Evolutionary conservation across 2,113 vertebrate genomes (phyloP), one percentile per base, ranked within the genome.

Genomic region (Melanerpes aurifrons): DNA sequence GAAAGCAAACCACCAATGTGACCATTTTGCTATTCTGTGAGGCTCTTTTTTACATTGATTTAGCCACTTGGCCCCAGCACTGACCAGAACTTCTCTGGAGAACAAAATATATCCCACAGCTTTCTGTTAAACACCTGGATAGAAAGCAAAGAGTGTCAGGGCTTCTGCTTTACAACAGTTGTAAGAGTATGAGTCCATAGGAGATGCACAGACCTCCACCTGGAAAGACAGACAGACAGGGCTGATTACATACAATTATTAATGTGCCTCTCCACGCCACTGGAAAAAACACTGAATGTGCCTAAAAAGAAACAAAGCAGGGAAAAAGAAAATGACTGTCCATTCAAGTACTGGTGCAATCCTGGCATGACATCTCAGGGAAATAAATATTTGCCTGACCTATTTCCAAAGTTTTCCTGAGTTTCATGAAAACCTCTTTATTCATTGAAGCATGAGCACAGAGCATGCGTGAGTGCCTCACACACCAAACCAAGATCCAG

Each of bases 341-440:
- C 29, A 50, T 74, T 80, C 25, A 74, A 78, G 61, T 63, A 58
- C 86, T 81, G 58, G 53, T 87, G 69, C 29, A 86, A 86, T 48
- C 53, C 24, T 86, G 43, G 25, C 32, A 50, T 35, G 35, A 89
- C 95, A 94, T 91, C 75, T 91, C 43, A 68, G 53, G 64, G 82
- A 80, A 87, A 92, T 73, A 87, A 95, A 37, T 89, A 93, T 87
- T 91, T 93, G 82, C 43, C 70, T 85, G 85, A 91, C 79, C 77
- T 84, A 57, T 71, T 95, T 91, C 61, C 40, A 67, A 75, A 73
- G 67, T 59, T 90, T 81, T 59, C 75, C 12, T 29, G 77, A 90
- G 59, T 74, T 78, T 57, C 84, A 63, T n/a, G 47, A 82, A 95
- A 85, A 89, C 57, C 35, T 92, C 84, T 92, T 69, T 89, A 82